Conservation (phyloP, 1,140 invertebrate species). For the Potamilus streckersoni region DNA sequence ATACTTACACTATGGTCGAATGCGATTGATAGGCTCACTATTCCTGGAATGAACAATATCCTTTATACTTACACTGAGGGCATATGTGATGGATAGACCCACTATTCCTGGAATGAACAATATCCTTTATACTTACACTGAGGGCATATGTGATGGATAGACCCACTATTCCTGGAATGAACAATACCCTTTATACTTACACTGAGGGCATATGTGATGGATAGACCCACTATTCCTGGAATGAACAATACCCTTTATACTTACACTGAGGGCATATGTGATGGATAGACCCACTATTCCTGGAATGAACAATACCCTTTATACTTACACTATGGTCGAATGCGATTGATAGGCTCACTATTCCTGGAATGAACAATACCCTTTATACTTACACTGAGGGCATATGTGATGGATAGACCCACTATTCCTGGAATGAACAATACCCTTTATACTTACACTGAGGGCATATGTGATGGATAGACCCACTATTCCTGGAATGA, state of each 20-base stretch:
- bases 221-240: constrained; percentile 70
- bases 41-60: constrained; percentile 55
- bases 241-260: constrained; percentile 15
- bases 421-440: constrained; percentile 66
- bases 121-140: constrained; percentile 64
- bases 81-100: constrained; percentile 69
- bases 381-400: constrained; percentile 69
- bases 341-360: constrained; percentile 69
- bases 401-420: constrained; percentile 69
- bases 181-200: constrained; percentile 57
- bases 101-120: constrained; percentile 66
- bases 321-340: constrained; percentile 71
- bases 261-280: constrained; percentile 72
- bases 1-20: constrained; percentile 71
- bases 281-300: constrained; percentile 70
- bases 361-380: constrained; percentile 55
- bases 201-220: constrained; percentile 71
- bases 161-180: constrained; percentile 68
- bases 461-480: constrained; percentile 71
- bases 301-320: constrained; percentile 24
- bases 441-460: constrained; percentile 64
- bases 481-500: constrained; percentile 68
- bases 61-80: constrained; percentile 69
- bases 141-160: constrained; percentile 71
- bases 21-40: constrained; percentile 69